A percentile compares a stretch with the other conserved stretches of the same genome.
phyloP scores from a whole-genome alignment of 2,113 vertebrate genomes.

The Rynchops niger region DNA sequence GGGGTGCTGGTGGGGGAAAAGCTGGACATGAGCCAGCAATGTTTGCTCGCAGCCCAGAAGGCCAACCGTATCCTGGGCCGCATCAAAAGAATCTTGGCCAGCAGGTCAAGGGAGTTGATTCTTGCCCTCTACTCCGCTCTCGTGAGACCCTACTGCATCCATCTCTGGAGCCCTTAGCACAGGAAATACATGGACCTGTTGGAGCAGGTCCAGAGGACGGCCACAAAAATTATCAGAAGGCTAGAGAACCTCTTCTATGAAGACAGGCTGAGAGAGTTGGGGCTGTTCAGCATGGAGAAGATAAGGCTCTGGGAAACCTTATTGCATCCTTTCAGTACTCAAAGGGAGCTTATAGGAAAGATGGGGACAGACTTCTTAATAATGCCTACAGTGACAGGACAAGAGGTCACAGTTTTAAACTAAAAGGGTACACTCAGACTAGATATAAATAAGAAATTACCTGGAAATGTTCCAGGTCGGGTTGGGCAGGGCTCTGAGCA shows the following conservation, averaged over 20 bases:
- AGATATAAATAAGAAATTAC: background rate
- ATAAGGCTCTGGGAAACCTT: background rate
- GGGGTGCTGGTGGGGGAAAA: background rate
- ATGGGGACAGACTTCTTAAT: background rate
- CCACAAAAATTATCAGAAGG: background rate
- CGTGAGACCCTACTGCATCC: background rate
- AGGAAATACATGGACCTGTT: background rate
- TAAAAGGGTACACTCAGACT: background rate
- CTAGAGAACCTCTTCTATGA: background rate
- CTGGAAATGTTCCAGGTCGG: background rate
- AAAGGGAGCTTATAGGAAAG: background rate
- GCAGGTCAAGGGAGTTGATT: background rate
- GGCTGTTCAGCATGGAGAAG: background rate
- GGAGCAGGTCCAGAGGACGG: background rate
- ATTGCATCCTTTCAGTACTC: background rate
- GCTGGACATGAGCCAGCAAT: background rate
- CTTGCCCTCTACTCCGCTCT: background rate
- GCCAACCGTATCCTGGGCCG: background rate
- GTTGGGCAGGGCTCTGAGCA: background rate
- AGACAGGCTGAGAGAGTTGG: background rate
- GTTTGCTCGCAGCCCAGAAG: background rate
- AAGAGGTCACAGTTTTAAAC: background rate
- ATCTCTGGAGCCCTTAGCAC: background rate
- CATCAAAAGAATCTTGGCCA: background rate
- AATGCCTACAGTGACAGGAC: background rate